Evolutionary conservation across 2,888 invertebrate genomes (phyloP).

Genomic region (Cataglyphis livida): DNA sequence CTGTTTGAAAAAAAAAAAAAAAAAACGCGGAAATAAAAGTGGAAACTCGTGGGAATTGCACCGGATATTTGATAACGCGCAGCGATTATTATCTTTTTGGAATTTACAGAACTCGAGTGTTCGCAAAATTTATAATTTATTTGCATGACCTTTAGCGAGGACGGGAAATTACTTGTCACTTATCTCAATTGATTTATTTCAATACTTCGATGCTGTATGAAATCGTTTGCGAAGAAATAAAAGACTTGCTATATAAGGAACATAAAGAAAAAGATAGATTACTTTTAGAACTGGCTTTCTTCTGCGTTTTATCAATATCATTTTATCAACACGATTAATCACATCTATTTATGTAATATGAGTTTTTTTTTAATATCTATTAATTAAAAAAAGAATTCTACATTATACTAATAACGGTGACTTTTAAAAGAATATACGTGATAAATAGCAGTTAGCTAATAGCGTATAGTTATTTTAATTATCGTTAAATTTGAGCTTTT

Average conservation of each 20-base stretch:
- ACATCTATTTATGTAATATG: not conserved
- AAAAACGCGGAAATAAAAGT: conserved; percentile 19
- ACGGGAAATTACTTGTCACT: conserved; percentile 7
- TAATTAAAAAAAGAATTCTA: conserved; percentile 22
- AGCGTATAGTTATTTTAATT: conserved; percentile 16
- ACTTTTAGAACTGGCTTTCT: not conserved
- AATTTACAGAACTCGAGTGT: not conserved
- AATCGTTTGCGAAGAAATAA: not conserved
- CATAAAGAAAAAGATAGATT: not conserved
- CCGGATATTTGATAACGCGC: not conserved
- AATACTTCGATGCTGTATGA: not conserved
- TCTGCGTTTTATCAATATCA: not conserved
- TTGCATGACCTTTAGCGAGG: not conserved
- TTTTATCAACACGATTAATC: not conserved
- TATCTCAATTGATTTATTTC: not conserved
- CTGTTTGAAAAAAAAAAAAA: not conserved
- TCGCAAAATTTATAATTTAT: conserved; percentile 17
- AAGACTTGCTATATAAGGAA: not conserved
- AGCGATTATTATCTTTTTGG: conserved; percentile 7
- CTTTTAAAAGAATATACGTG: conserved; percentile 14
- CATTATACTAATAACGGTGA: conserved; percentile 26
- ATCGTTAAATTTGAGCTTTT: conserved; percentile 16
- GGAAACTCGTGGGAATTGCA: not conserved
- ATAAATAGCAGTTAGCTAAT: not conserved
- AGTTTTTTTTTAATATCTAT: too few species aligned